These are phyloP conservation scores for Allygus modestus DNA, from an alignment of 2,888 invertebrate species.

Conservation along the genomic window DNA sequence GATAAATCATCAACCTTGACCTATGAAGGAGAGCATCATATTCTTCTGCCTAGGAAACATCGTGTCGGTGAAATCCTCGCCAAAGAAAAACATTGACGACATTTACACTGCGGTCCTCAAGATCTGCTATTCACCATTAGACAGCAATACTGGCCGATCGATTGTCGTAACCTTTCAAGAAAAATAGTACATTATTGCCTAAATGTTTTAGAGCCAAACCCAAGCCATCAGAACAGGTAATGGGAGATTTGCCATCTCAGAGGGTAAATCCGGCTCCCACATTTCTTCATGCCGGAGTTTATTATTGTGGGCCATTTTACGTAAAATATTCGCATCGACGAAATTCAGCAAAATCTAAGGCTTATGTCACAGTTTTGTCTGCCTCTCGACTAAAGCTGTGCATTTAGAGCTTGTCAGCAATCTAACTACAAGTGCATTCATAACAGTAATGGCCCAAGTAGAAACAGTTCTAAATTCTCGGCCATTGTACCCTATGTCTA, in stretches of 20 bases:
- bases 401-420: slow-evolving; percentile 72
- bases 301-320: slow-evolving; percentile 68
- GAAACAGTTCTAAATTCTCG: slow-evolving; percentile 70
- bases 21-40: slow-evolving; percentile 32
- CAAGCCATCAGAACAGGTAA: slow-evolving; percentile 66
- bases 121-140: slow-evolving; percentile 23
- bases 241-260: slow-evolving; percentile 70
- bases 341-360: slow-evolving; percentile 66
- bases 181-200: slow-evolving; percentile 64
- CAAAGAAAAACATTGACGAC: background rate
- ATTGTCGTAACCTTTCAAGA: slow-evolving; percentile 21
- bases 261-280: slow-evolving; percentile 68
- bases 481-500: slow-evolving; percentile 67
- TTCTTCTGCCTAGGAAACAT: slow-evolving; percentile 36
- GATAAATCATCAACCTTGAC: background rate
- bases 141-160: slow-evolving; percentile 57
- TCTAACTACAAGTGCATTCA: slow-evolving; percentile 71
- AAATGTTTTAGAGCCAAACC: slow-evolving; percentile 66
- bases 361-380: slow-evolving; percentile 71
- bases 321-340: slow-evolving; percentile 66
- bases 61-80: background rate
- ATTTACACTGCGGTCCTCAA: slow-evolving; percentile 52
- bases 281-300: slow-evolving; percentile 69
- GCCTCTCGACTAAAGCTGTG: slow-evolving; percentile 70
- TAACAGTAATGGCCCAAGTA: slow-evolving; percentile 67